Conservation (phyloP, 2,797 vertebrate species). For the Uromys caudimaculatus region DNA sequence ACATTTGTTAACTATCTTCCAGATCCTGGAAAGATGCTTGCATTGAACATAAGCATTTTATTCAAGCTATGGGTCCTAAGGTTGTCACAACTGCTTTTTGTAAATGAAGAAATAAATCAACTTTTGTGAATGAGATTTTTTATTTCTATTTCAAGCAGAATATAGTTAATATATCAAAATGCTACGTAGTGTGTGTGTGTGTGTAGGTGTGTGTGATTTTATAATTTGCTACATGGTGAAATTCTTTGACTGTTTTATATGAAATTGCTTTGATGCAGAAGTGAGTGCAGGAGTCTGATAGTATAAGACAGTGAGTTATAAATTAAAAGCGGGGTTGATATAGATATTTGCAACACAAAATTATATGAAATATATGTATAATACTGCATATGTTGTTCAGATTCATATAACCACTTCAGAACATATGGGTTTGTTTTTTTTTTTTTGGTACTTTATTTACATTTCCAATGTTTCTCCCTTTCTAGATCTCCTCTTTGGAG, state of each 20-base stretch:
- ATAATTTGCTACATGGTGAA: background rate
- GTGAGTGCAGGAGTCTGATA: background rate
- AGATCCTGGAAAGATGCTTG: background rate
- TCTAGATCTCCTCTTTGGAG: too few species aligned
- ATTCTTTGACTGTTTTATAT: background rate
- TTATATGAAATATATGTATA: too few species aligned
- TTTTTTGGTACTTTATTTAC: too few species aligned
- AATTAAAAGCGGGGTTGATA: background rate
- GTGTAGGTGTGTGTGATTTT: background rate
- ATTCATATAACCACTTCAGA: background rate
- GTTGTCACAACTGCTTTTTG: background rate
- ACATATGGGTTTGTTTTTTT: too few species aligned
- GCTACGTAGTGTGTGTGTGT: background rate
- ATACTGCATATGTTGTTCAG: background rate
- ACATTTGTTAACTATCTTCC: background rate
- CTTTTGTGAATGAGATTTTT: background rate
- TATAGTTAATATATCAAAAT: background rate
- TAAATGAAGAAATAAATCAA: constrained; percentile 32
- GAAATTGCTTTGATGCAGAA: background rate
- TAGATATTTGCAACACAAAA: background rate
- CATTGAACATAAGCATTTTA: background rate
- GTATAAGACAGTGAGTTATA: background rate
- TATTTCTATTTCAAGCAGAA: background rate
- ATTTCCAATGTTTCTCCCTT: too few species aligned
- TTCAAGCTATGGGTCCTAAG: background rate